A percentile compares a stretch with the other conserved stretches of the same genome.
phyloP scores from a whole-genome alignment of 1,140 invertebrate species.

The Aphidius ervi region DNA sequence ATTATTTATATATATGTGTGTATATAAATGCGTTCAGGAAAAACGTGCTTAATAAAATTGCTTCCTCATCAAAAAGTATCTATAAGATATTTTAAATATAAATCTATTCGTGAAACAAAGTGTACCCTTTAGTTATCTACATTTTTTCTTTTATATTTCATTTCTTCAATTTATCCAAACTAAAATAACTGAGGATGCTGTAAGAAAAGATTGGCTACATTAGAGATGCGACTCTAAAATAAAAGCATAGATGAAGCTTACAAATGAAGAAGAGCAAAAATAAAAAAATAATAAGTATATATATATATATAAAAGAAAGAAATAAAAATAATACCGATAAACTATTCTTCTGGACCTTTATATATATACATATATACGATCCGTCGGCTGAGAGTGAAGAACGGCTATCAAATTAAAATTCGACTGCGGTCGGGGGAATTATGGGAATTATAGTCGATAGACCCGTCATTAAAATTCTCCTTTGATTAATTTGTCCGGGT shows the following conservation, averaged over 20 bases:
- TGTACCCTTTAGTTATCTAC: too few relatives aligned
- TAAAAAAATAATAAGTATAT: neutral
- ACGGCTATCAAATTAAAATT: conserved; percentile 27
- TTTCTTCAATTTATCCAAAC: too few relatives aligned
- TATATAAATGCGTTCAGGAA: conserved; percentile 24
- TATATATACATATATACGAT: conserved; percentile 1
- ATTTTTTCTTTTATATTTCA: too few relatives aligned
- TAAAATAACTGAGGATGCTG: too few relatives aligned
- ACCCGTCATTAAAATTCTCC: conserved; percentile 27
- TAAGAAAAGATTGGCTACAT: too few relatives aligned
- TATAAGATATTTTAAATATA: neutral
- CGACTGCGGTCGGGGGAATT: conserved; percentile 22
- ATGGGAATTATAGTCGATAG: conserved; percentile 29
- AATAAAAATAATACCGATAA: conserved; percentile 5
- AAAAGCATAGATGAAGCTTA: too few relatives aligned
- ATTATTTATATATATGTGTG: too few relatives aligned
- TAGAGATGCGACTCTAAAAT: too few relatives aligned
- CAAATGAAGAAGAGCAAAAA: too few relatives aligned
- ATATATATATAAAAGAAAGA: neutral
- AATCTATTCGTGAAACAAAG: too few relatives aligned
- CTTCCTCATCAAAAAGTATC: conserved; percentile 20
- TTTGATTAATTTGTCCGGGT: conserved; percentile 31
- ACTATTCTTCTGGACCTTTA: conserved; percentile 4
- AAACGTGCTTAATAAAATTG: conserved; percentile 29
- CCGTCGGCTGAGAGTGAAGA: conserved; percentile 8